phyloP scores from a whole-genome alignment of 2,888 invertebrate species.

The Autographa pulchrina region DNA sequence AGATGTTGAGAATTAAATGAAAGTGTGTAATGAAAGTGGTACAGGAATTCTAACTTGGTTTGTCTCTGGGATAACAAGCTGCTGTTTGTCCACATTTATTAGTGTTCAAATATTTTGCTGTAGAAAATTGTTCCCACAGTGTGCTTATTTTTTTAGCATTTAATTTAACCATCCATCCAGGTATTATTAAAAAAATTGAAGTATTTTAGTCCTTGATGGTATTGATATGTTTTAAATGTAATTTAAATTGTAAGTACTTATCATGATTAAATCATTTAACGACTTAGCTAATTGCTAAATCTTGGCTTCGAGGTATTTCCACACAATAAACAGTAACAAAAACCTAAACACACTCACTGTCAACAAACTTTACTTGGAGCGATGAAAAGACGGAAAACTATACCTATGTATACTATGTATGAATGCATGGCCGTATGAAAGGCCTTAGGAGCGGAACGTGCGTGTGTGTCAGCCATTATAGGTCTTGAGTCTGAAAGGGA shows the following conservation, averaged over 20 bases:
- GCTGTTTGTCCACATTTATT: too few relatives aligned
- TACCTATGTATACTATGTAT: neutral
- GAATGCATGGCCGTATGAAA: slow-evolving; percentile 31
- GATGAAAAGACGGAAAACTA: slow-evolving; percentile 38
- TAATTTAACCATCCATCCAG: too few relatives aligned
- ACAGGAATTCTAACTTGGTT: neutral
- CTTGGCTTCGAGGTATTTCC: slow-evolving; percentile 14
- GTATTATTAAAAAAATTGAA: too few relatives aligned
- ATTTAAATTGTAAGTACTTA: too few relatives aligned
- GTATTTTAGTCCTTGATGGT: too few relatives aligned
- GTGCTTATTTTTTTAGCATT: too few relatives aligned
- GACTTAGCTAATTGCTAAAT: too few relatives aligned
- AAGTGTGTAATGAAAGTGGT: neutral
- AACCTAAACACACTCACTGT: neutral
- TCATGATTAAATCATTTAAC: too few relatives aligned
- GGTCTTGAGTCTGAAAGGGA: slow-evolving; percentile 35
- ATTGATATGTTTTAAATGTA: too few relatives aligned
- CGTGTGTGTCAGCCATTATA: slow-evolving; percentile 43
- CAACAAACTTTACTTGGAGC: slow-evolving; percentile 21
- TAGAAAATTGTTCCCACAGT: too few relatives aligned
- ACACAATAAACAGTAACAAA: slow-evolving; percentile 24
- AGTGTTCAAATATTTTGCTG: too few relatives aligned
- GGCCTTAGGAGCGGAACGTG: slow-evolving; percentile 24
- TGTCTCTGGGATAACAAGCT: too few relatives aligned
- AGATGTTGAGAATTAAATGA: neutral